These are phyloP conservation scores for Dysidea cf. avara DNA, from an alignment of 37 sponge, comb jelly and placozoan species.

Conservation along the genomic window DNA sequence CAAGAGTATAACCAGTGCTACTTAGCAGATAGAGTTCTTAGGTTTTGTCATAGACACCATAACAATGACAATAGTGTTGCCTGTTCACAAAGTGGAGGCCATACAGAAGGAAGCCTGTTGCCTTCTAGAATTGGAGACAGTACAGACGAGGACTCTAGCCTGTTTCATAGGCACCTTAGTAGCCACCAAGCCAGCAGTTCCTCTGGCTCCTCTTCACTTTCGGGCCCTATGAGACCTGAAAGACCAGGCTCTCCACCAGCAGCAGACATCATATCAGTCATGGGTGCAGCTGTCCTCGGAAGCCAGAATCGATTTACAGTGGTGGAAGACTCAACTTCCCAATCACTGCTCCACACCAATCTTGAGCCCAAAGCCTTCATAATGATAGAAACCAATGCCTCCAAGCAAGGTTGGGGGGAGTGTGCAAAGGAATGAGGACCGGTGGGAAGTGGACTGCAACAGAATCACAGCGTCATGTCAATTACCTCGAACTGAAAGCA, in stretches of 20 bases:
- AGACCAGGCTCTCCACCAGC: neutral
- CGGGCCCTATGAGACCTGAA: neutral
- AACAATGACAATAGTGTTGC: conserved; percentile 19
- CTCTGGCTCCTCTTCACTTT: conserved; percentile 24
- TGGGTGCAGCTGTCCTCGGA: neutral
- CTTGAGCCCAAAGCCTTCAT: neutral
- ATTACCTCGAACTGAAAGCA: conserved; percentile 42
- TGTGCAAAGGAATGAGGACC: conserved; percentile 9
- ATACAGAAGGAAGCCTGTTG: neutral
- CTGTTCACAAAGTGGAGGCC: neutral
- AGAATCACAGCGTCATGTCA: conserved; percentile 2
- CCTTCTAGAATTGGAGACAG: neutral
- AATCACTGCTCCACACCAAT: conserved; percentile 1
- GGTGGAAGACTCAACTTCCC: neutral
- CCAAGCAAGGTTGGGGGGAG: conserved; percentile 14
- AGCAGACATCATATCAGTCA: neutral
- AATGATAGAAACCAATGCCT: conserved; percentile 27
- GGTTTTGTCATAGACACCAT: conserved; percentile 35
- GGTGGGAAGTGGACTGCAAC: neutral
- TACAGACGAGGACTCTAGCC: neutral
- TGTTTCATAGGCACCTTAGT: conserved; percentile 20
- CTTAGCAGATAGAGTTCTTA: conserved; percentile 19
- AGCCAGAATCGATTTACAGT: neutral
- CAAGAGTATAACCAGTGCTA: conserved; percentile 9
- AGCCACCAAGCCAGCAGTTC: conserved; percentile 18